Base-by-base conservation (phyloP, 1,140 invertebrate species). In the Anthonomus grandis region DNA sequence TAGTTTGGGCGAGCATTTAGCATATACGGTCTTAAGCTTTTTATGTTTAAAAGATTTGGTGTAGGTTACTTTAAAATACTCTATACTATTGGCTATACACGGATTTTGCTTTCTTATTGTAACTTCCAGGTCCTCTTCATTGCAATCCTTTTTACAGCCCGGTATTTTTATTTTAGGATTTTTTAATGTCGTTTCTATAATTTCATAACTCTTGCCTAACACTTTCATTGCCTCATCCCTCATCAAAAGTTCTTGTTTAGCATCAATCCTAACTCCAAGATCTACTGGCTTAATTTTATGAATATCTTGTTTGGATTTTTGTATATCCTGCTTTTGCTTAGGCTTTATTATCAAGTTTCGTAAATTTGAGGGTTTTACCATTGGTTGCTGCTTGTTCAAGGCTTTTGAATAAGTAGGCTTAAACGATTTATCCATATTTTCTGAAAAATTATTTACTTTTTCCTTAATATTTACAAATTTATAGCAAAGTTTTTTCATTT, bases 61-160 rank as follows among this genome's bases (percentile, higher is more conserved):
- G n/a, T 38, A 38, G 3, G 36, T 38, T 4, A 38, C 36, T 38
- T 38, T 38, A 38, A 38, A 38, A 38, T 38, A 38, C n/a, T 38
- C 36, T n/a, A n/a, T n/a, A n/a, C n/a, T n/a, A 13, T 38, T 4
- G 17, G 36, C 36, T 38, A 38, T 38, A 38, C n/a, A 38, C 4
- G 36, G 36, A n/a, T 38, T 38, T 38, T 38, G 36, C 17, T 5
- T 38, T n/a, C 17, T 38, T n/a, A 38, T 38, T 13, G 4, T 38
- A 12, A 31, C 6, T 31, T 31, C 27, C 27, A 31, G 6, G 6
- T 31, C 27, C n/a, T 31, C n/a, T n/a, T 31, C 27, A 31, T n/a
- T 31, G 27, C 27, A 31, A 31, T 31, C 27, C n/a, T n/a, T n/a
- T 31, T n/a, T 31, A 31, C n/a, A 31, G 6, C 27, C 27, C 6